Percentiles rank a stretch among this genome's conserved stretches.
Evolutionary conservation across 2,888 invertebrate species (phyloP).

Genomic region (Portevinia maculata): DNA sequence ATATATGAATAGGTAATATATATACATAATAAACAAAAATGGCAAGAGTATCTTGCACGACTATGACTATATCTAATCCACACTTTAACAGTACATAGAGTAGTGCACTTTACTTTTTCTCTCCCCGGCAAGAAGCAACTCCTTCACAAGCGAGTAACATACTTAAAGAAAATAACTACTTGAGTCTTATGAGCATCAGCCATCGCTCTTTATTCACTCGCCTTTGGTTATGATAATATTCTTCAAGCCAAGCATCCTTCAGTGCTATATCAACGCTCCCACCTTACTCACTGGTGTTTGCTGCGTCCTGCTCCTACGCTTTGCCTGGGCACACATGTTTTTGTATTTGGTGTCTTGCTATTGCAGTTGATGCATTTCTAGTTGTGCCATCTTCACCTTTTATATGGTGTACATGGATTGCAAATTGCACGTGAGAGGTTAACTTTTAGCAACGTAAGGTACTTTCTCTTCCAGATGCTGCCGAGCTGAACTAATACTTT

Average conservation of each 20-base stretch:
- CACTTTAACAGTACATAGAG: slow-evolving; percentile 1
- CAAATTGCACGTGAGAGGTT: slow-evolving; percentile 46
- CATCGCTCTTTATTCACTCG: slow-evolving; percentile 9
- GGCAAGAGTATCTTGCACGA: not conserved
- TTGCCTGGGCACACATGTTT: not conserved
- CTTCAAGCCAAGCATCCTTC: slow-evolving; percentile 20
- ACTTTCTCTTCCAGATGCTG: slow-evolving; percentile 44
- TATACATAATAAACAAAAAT: slow-evolving; percentile 30
- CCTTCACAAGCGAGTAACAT: slow-evolving; percentile 16
- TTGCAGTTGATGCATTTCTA: slow-evolving; percentile 40
- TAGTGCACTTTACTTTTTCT: not conserved
- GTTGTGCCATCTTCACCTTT: slow-evolving; percentile 38
- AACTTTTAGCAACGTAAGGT: slow-evolving; percentile 7
- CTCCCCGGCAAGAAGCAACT: not conserved
- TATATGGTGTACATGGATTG: slow-evolving; percentile 36
- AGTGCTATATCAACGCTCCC: slow-evolving; percentile 32
- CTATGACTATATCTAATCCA: not conserved
- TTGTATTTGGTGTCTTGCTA: not conserved
- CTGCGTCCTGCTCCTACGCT: not conserved
- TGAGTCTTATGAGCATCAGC: slow-evolving; percentile 39
- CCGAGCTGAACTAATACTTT: slow-evolving; percentile 48
- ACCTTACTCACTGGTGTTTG: slow-evolving; percentile 23
- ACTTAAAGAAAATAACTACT: slow-evolving; percentile 41
- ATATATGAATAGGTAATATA: slow-evolving; percentile 30
- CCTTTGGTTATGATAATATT: slow-evolving; percentile 52